Conservation (phyloP, 2,888 invertebrate genomes). For the Tanytarsus gracilentus region DNA sequence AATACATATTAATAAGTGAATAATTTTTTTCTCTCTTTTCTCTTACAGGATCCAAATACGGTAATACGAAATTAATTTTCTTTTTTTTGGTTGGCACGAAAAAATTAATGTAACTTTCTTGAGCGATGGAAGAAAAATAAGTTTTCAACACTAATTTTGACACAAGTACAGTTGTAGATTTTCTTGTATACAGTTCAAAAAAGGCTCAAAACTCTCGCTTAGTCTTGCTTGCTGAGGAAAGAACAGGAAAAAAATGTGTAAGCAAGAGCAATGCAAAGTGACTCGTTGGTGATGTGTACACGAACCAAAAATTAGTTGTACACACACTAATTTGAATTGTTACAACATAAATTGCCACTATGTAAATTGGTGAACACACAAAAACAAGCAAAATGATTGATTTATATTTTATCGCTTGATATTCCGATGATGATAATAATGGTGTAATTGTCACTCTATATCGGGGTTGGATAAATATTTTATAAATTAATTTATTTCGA, state of each 20-base stretch:
- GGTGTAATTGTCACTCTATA: too few relatives aligned
- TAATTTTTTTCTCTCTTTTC: neutral
- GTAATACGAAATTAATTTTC: slow-evolving; percentile 3
- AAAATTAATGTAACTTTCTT: too few relatives aligned
- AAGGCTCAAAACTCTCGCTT: too few relatives aligned
- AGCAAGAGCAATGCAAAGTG: neutral
- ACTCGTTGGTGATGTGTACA: too few relatives aligned
- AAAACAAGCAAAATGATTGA: slow-evolving; percentile 15
- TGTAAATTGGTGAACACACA: slow-evolving; percentile 15
- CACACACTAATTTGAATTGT: slow-evolving; percentile 25
- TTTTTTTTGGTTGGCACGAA: too few relatives aligned
- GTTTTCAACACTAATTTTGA: too few relatives aligned
- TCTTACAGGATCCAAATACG: slow-evolving; percentile 25
- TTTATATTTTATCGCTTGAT: slow-evolving; percentile 1
- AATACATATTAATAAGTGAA: too few relatives aligned
- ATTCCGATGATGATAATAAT: slow-evolving; percentile 11
- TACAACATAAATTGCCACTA: slow-evolving; percentile 26
- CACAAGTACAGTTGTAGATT: too few relatives aligned
- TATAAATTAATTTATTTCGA: neutral
- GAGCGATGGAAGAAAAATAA: too few relatives aligned
- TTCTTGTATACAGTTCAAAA: too few relatives aligned
- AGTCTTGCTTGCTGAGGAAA: too few relatives aligned
- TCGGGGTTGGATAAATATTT: too few relatives aligned
- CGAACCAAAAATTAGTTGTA: slow-evolving; percentile 15
- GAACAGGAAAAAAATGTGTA: neutral